These are phyloP conservation scores for Desoria tigrina DNA, from an alignment of 2,888 invertebrate species.

Conservation along the genomic window DNA sequence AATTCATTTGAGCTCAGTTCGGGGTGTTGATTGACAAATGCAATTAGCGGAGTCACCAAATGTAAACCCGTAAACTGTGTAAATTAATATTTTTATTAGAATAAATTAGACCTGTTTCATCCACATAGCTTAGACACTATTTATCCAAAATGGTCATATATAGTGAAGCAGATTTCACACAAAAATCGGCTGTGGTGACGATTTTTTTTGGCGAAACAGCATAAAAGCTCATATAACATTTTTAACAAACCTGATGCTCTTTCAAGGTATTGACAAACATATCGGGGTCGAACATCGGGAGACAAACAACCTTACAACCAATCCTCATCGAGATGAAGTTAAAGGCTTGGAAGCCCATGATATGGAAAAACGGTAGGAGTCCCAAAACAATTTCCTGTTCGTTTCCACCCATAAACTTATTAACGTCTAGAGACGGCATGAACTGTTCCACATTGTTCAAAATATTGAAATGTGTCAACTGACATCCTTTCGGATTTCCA, in stretches of 20 bases:
- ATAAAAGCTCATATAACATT: too few relatives aligned
- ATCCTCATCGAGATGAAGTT: slow-evolving; percentile 64
- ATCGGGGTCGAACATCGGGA: slow-evolving; percentile 72
- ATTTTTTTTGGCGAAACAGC: too few relatives aligned
- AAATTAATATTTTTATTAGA: background rate
- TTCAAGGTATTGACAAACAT: slow-evolving; percentile 68
- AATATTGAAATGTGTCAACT: slow-evolving; percentile 45
- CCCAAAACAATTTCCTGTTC: slow-evolving; percentile 67
- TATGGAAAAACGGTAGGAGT: slow-evolving; percentile 77
- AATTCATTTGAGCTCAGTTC: slow-evolving; percentile 69
- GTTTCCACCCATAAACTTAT: slow-evolving; percentile 19
- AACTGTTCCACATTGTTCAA: slow-evolving; percentile 53
- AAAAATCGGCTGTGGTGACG: too few relatives aligned
- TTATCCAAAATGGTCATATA: too few relatives aligned
- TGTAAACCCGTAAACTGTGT: slow-evolving; percentile 31
- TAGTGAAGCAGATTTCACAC: too few relatives aligned
- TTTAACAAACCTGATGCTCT: slow-evolving; percentile 59
- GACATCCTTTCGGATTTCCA: slow-evolving; percentile 37
- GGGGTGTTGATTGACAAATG: slow-evolving; percentile 72
- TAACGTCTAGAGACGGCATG: slow-evolving; percentile 1
- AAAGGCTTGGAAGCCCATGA: slow-evolving; percentile 72
- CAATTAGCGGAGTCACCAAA: slow-evolving; percentile 74
- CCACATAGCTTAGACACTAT: background rate
- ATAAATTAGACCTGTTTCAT: background rate
- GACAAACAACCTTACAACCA: slow-evolving; percentile 67